Percentiles rank a stretch among this genome's conserved stretches.
These are phyloP conservation scores for Lathronympha strigana DNA, from an alignment of 2,888 invertebrate species.

Conservation along the genomic window DNA sequence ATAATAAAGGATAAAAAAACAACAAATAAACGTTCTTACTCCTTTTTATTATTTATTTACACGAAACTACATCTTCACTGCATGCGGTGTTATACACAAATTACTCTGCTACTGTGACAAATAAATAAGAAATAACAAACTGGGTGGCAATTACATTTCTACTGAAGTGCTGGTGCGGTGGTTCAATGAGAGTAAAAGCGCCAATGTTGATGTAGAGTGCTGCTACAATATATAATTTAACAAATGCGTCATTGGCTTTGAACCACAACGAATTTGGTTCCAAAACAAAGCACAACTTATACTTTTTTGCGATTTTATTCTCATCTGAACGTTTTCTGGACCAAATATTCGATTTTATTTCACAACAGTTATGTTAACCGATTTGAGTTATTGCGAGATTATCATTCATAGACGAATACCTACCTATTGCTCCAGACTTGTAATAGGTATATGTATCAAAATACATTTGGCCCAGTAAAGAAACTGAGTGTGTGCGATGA, in stretches of 20 bases:
- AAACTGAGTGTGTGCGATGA: neutral
- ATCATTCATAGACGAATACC: neutral
- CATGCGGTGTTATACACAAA: conserved; percentile 51
- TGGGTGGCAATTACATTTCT: conserved; percentile 43
- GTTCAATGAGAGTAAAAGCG: too few species aligned
- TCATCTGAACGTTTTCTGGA: conserved; percentile 6
- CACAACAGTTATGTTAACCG: neutral
- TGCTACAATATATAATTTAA: too few species aligned
- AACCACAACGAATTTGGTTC: too few species aligned
- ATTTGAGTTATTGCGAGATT: neutral
- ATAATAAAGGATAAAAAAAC: conserved; percentile 33
- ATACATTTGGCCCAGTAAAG: conserved; percentile 18
- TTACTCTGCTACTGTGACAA: conserved; percentile 46
- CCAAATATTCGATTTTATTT: neutral
- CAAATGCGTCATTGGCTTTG: too few species aligned
- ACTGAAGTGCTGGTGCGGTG: conserved; percentile 26
- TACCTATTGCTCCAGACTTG: neutral
- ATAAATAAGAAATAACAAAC: conserved; percentile 56
- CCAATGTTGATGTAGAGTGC: too few species aligned
- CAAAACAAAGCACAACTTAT: too few species aligned
- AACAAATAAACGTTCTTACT: conserved; percentile 30
- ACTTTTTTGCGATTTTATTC: too few species aligned
- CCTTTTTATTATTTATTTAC: conserved; percentile 57
- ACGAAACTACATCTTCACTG: conserved; percentile 50
- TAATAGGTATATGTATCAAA: neutral